Conservation (phyloP, 2,888 invertebrate species). For the Euproctis similis region DNA sequence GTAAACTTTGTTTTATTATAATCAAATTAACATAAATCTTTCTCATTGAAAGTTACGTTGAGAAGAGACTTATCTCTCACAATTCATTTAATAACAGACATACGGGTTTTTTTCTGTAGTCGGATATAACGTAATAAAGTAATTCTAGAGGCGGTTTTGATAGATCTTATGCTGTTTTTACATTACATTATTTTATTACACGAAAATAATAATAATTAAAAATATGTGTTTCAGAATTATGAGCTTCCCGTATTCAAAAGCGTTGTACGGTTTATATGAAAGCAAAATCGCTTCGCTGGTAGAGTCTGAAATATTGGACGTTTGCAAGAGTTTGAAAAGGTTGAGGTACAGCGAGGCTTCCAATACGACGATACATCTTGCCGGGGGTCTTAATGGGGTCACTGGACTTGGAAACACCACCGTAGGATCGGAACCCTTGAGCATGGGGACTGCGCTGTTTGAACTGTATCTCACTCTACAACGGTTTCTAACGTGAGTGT, state of each 20-base stretch:
- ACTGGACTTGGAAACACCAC: constrained; percentile 61
- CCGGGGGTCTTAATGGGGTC: constrained; percentile 71
- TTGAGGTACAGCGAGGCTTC: constrained; percentile 70
- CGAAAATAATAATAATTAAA: constrained; percentile 6
- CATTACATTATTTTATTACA: background rate
- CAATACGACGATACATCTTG: constrained; percentile 54
- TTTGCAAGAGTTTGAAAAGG: constrained; percentile 84
- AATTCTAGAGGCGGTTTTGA: no score
- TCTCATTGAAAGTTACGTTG: no score
- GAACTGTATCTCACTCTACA: constrained; percentile 94
- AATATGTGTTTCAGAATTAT: constrained; percentile 79
- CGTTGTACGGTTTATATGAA: constrained; percentile 83
- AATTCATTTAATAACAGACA: no score
- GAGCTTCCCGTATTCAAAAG: constrained; percentile 83
- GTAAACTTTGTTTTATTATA: no score
- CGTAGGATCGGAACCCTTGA: constrained; percentile 79
- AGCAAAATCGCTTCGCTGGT: constrained; percentile 81
- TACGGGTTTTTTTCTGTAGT: no score
- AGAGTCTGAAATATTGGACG: constrained; percentile 81
- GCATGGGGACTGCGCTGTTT: constrained; percentile 91
- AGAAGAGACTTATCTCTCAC: no score
- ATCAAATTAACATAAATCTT: no score
- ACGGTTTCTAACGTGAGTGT: constrained; percentile 84
- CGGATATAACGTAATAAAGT: no score
- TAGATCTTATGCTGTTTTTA: no score